Conservation (phyloP, 2,888 invertebrate genomes). For the Tachina fera region DNA sequence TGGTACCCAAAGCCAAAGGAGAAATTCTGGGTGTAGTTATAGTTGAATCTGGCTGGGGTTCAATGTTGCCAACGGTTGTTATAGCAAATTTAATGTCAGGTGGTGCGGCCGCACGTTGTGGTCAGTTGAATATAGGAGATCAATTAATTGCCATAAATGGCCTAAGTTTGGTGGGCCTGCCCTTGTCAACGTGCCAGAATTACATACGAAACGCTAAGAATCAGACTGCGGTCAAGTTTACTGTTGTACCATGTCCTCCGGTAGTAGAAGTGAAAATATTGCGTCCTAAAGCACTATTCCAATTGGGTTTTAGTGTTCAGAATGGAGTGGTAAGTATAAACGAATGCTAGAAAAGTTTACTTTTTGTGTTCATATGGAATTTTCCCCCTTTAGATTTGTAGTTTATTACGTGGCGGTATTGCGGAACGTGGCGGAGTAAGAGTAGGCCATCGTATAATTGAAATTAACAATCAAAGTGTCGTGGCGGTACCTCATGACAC, state of each 20-base stretch:
- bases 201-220: constrained; percentile 99
- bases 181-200: constrained; percentile 98
- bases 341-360: not conserved
- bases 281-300: constrained; percentile 99
- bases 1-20: constrained; percentile 98
- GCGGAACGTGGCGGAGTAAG: constrained; percentile 99
- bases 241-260: constrained; percentile 99
- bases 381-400: constrained; percentile 91
- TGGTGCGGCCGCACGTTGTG: constrained; percentile 98
- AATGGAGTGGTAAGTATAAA: constrained; percentile 94
- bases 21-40: constrained; percentile 99
- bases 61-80: constrained; percentile 99
- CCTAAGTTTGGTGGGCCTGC: constrained; percentile 98
- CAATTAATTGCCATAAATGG: constrained; percentile 99
- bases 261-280: constrained; percentile 99
- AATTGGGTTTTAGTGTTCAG: constrained; percentile 99
- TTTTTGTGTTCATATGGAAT: constrained; percentile 6
- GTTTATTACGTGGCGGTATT: constrained; percentile 97
- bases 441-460: constrained; percentile 99
- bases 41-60: constrained; percentile 99
- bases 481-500: constrained; percentile 99
- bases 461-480: constrained; percentile 99
- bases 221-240: constrained; percentile 99
- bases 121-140: constrained; percentile 99
- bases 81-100: constrained; percentile 98